Percentiles rank a stretch among this genome's conserved stretches.
Conservation (phyloP, 2,888 invertebrate genomes). For the Parnassius smintheus region DNA sequence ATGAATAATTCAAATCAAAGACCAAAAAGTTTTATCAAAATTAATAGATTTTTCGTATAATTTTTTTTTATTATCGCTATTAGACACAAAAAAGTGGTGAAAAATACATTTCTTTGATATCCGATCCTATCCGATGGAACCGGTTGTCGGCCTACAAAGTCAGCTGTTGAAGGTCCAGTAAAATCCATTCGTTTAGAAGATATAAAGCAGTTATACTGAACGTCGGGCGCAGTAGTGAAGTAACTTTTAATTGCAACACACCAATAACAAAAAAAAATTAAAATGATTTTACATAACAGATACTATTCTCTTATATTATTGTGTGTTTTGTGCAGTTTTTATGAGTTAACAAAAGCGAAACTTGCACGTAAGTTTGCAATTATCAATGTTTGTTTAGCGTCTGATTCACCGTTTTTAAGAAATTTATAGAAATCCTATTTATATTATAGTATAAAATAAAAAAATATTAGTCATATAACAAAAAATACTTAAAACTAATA, state of each 20-base stretch:
- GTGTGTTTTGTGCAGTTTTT: constrained; percentile 42
- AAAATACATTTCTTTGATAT: constrained; percentile 18
- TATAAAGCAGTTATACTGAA: constrained; percentile 57
- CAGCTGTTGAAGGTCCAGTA: constrained; percentile 50
- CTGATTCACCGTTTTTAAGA: no score
- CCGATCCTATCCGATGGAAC: constrained; percentile 28
- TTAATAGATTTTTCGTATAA: no score
- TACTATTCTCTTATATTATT: constrained; percentile 39
- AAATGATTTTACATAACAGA: constrained; percentile 47
- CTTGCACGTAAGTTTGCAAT: constrained; percentile 57
- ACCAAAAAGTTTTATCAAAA: no score
- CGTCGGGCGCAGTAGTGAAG: constrained; percentile 46
- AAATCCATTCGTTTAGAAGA: constrained; percentile 55
- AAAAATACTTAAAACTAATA: no score
- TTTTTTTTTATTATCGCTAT: not conserved
- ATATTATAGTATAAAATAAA: no score
- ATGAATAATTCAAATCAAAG: no score
- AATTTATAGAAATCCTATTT: no score
- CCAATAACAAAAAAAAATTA: constrained; percentile 30
- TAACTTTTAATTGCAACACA: constrained; percentile 47
- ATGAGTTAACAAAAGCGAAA: constrained; percentile 48
- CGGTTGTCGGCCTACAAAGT: constrained; percentile 41
- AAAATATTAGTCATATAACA: no score
- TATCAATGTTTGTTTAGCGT: not conserved
- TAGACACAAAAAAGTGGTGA: constrained; percentile 6